Conservation (phyloP, 1,140 invertebrate species). For the Brachionus rubens region DNA sequence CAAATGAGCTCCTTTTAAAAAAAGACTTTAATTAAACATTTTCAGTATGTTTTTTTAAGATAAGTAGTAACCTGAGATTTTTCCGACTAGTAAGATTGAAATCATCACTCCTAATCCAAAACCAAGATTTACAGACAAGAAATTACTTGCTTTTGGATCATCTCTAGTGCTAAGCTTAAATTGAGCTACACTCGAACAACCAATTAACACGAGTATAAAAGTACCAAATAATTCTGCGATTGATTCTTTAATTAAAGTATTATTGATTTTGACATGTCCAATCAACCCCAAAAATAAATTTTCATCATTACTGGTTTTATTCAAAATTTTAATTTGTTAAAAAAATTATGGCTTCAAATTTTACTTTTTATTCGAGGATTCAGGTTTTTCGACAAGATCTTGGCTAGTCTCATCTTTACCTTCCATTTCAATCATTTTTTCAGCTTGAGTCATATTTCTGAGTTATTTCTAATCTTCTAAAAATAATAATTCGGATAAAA, state of each 20-base stretch:
- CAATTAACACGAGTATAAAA: slow-evolving; percentile 16
- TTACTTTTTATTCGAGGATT: too few species aligned
- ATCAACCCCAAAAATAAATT: too few species aligned
- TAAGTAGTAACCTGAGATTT: slow-evolving; percentile 16
- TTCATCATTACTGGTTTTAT: too few species aligned
- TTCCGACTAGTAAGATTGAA: slow-evolving; percentile 24
- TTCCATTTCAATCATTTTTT: too few species aligned
- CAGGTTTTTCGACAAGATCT: too few species aligned
- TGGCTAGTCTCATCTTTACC: too few species aligned
- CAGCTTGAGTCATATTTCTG: too few species aligned
- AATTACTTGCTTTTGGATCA: not conserved
- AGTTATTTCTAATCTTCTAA: too few species aligned
- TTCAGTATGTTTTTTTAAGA: not conserved
- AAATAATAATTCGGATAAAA: too few species aligned
- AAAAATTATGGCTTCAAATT: too few species aligned
- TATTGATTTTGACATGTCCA: slow-evolving; percentile 1
- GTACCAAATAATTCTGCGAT: slow-evolving; percentile 21
- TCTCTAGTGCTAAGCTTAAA: not conserved
- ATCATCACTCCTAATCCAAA: slow-evolving; percentile 17
- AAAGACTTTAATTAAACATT: slow-evolving; percentile 54
- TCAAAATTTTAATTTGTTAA: too few species aligned
- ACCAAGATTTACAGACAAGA: not conserved
- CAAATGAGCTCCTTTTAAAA: slow-evolving; percentile 67
- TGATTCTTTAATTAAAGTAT: not conserved
- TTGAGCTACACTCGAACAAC: slow-evolving; percentile 23